A percentile compares a stretch with the other conserved stretches of the same genome.
These are phyloP conservation scores for Danio albolineatus DNA, from an alignment of 2,797 vertebrate species.

Conservation along the genomic window DNA sequence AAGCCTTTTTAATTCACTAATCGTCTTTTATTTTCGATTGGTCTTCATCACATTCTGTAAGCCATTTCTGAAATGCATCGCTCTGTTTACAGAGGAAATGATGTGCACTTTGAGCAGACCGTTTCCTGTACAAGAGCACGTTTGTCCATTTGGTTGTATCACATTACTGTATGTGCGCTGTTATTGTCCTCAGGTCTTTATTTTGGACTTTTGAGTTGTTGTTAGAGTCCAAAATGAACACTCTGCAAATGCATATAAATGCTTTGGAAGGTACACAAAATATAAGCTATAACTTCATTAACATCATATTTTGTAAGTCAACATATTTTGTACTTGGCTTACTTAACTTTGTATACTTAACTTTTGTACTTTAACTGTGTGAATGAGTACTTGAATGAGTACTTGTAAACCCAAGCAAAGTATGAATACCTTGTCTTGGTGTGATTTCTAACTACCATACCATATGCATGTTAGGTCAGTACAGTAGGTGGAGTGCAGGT, in stretches of 20 bases:
- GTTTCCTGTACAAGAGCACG: conserved; percentile 50
- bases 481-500: neutral
- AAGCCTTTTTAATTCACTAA: neutral
- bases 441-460: no score
- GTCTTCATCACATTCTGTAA: neutral
- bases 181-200: conserved; percentile 26
- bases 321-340: no score
- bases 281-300: no score
- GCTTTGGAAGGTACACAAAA: neutral
- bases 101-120: conserved; percentile 46
- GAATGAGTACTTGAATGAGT: no score
- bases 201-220: conserved; percentile 35
- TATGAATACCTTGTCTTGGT: no score
- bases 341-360: no score
- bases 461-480: no score
- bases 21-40: neutral
- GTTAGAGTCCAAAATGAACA: neutral
- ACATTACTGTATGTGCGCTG: conserved; percentile 42
- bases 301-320: no score
- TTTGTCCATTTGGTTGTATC: conserved; percentile 58
- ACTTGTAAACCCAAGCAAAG: no score
- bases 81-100: conserved; percentile 56
- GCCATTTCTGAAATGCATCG: conserved; percentile 20
- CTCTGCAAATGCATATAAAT: neutral
- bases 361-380: no score